Evolutionary conservation across 1,140 invertebrate genomes (phyloP).

Genomic region (Leptestheria dahalacensis): DNA sequence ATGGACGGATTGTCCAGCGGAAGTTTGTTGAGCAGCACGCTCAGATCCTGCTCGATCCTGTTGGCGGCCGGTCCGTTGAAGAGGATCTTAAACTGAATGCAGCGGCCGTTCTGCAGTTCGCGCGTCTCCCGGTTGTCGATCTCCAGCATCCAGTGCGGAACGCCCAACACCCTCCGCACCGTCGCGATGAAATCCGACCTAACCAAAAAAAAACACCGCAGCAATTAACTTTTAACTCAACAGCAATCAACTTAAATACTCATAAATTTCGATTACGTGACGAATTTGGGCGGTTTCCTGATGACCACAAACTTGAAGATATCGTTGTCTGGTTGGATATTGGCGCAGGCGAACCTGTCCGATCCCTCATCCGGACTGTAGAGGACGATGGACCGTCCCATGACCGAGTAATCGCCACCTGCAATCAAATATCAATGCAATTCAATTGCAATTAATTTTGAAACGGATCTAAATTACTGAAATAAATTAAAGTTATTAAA

Average conservation of each 20-base stretch:
- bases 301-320: slow-evolving; percentile 81
- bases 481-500: no score
- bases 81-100: slow-evolving; percentile 56
- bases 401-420: slow-evolving; percentile 52
- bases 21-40: slow-evolving; percentile 50
- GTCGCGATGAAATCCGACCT: slow-evolving; percentile 73
- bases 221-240: no score
- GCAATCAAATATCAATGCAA: slow-evolving; percentile 17
- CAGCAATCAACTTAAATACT: no score
- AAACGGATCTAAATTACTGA: no score
- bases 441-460: no score
- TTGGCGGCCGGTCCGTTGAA: slow-evolving; percentile 49
- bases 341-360: slow-evolving; percentile 71
- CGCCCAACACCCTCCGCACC: slow-evolving; percentile 60
- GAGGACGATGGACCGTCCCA: slow-evolving; percentile 73
- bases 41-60: slow-evolving; percentile 60
- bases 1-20: slow-evolving; percentile 54
- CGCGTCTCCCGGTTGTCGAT: slow-evolving; percentile 67
- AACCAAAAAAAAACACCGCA: no score
- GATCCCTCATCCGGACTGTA: slow-evolving; percentile 52
- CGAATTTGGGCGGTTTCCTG: slow-evolving; percentile 68
- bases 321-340: slow-evolving; percentile 77
- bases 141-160: slow-evolving; percentile 76
- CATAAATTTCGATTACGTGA: slow-evolving; percentile 49
- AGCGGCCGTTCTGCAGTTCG: slow-evolving; percentile 55